Conservation (phyloP, 2,888 invertebrate genomes). For the Hirtodrosophila trivittata region DNA sequence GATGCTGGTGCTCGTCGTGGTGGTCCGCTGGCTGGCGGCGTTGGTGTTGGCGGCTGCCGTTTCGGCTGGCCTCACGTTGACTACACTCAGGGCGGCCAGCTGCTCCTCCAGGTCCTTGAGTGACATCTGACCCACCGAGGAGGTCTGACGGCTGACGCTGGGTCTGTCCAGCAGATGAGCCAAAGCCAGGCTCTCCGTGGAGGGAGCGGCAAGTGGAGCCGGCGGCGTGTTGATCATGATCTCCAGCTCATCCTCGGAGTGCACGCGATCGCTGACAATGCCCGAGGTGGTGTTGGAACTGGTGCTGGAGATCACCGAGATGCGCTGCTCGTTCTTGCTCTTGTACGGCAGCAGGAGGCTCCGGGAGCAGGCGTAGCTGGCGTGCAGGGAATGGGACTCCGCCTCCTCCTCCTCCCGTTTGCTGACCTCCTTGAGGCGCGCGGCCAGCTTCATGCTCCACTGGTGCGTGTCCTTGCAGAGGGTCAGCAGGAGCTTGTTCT, state of each 20-base stretch:
- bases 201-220: slow-evolving; percentile 89
- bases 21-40: slow-evolving; percentile 40
- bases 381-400: slow-evolving; percentile 88
- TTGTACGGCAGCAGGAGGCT: slow-evolving; percentile 87
- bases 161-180: slow-evolving; percentile 89
- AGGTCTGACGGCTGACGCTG: slow-evolving; percentile 85
- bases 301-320: slow-evolving; percentile 95
- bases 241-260: slow-evolving; percentile 96
- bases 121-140: slow-evolving; percentile 84
- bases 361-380: slow-evolving; percentile 90
- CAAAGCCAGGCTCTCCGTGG: slow-evolving; percentile 92
- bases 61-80: slow-evolving; percentile 64
- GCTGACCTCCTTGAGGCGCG: slow-evolving; percentile 92
- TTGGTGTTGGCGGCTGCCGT: slow-evolving; percentile 57
- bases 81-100: slow-evolving; percentile 83
- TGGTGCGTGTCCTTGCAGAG: slow-evolving; percentile 97
- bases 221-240: slow-evolving; percentile 93
- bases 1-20: neutral
- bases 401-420: slow-evolving; percentile 94
- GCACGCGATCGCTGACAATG: slow-evolving; percentile 97
- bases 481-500: slow-evolving; percentile 94
- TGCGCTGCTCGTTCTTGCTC: slow-evolving; percentile 90
- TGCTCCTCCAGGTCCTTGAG: slow-evolving; percentile 84
- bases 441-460: slow-evolving; percentile 96
- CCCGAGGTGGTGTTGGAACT: slow-evolving; percentile 99